A percentile compares a stretch with the other conserved stretches of the same genome.
These are phyloP conservation scores for Thereva unica DNA, from an alignment of 2,888 invertebrate genomes.

Conservation along the genomic window DNA sequence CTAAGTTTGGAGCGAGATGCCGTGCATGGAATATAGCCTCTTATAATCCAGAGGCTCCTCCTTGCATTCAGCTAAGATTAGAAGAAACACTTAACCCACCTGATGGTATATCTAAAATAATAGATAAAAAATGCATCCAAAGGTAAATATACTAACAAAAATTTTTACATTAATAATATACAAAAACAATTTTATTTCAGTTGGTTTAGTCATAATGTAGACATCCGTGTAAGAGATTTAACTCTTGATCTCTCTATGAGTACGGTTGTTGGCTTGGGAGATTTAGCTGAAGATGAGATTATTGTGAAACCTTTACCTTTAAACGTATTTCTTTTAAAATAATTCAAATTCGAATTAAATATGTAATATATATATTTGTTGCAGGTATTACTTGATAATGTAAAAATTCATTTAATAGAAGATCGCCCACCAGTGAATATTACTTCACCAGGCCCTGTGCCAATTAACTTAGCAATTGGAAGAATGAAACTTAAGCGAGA, in stretches of 20 bases:
- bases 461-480: conserved; percentile 74
- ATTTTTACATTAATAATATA: too few relatives aligned
- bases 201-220: conserved; percentile 61
- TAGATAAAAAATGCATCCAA: conserved; percentile 55
- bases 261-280: conserved; percentile 77
- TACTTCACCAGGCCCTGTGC: conserved; percentile 80
- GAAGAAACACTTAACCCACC: conserved; percentile 64
- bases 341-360: not conserved
- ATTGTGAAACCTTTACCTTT: conserved; percentile 79
- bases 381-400: conserved; percentile 74
- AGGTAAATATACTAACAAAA: conserved; percentile 46
- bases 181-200: conserved; percentile 44
- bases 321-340: conserved; percentile 62
- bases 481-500: conserved; percentile 73
- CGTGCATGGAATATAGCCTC: conserved; percentile 78
- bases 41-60: conserved; percentile 59
- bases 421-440: conserved; percentile 81
- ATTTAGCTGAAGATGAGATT: conserved; percentile 87
- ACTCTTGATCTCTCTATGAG: conserved; percentile 76
- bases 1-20: conserved; percentile 79
- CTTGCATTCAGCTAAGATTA: conserved; percentile 65
- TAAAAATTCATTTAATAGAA: conserved; percentile 76
- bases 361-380: conserved; percentile 5
- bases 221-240: conserved; percentile 69
- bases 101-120: conserved; percentile 46